phyloP scores from a whole-genome alignment of 2,113 vertebrate species.

The Brachypteracias leptosomus region DNA sequence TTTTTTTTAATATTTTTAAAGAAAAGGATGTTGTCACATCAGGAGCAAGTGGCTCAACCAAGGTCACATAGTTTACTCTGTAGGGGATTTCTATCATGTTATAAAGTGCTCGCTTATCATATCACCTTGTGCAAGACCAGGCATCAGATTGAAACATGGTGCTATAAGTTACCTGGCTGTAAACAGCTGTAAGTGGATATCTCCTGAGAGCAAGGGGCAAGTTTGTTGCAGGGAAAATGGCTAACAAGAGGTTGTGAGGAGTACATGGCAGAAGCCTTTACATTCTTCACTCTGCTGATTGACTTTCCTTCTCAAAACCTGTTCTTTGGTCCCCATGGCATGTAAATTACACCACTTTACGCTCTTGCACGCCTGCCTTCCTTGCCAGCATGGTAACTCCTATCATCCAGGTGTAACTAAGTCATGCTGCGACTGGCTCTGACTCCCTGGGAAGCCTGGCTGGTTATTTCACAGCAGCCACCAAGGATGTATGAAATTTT shows the following conservation, averaged over 20 bases:
- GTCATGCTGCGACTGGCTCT: not conserved
- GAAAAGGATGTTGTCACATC: not conserved
- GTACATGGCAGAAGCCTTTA: not conserved
- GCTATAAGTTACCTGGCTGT: not conserved
- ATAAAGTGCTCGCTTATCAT: not conserved
- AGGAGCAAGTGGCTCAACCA: not conserved
- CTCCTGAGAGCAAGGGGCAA: not conserved
- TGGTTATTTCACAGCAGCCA: not conserved
- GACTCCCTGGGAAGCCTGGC: not conserved
- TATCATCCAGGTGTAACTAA: not conserved
- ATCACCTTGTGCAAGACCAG: not conserved
- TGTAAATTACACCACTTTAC: not conserved
- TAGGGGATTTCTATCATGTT: not conserved
- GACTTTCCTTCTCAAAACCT: not conserved
- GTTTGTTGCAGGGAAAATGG: not conserved
- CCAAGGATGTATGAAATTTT: not conserved
- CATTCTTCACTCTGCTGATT: not conserved
- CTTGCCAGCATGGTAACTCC: not conserved
- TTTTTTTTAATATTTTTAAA: not conserved
- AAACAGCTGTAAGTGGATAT: not conserved
- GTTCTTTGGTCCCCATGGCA: not conserved
- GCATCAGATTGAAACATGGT: not conserved
- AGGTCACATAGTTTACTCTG: not conserved
- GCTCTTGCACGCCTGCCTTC: not conserved
- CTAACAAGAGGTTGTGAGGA: not conserved